Conservation (phyloP, 2,888 invertebrate species). For the Magallana nippona region DNA sequence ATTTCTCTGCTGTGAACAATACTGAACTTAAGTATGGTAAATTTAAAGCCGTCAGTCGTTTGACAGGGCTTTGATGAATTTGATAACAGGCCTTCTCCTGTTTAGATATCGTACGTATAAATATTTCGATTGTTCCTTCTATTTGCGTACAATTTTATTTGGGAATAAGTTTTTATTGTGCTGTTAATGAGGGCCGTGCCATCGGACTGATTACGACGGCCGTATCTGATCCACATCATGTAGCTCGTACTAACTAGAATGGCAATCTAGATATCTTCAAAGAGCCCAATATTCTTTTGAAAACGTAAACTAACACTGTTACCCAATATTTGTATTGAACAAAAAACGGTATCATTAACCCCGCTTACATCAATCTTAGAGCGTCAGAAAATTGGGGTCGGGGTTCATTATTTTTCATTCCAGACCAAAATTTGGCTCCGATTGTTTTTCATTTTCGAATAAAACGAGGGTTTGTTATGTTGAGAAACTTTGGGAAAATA, state of each 20-base stretch:
- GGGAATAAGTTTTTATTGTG: conserved; percentile 10
- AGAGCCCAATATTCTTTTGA: background rate
- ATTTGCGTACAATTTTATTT: conserved; percentile 21
- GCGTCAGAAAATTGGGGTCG: conserved; percentile 17
- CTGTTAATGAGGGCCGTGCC: conserved; percentile 25
- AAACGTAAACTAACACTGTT: conserved; percentile 10
- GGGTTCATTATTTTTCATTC: conserved; percentile 7
- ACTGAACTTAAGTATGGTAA: conserved; percentile 19
- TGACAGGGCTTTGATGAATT: conserved; percentile 12
- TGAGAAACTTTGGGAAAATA: background rate
- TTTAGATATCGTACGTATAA: conserved; percentile 19
- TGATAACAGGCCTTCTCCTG: conserved; percentile 1
- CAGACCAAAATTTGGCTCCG: conserved; percentile 31
- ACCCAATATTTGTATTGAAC: conserved; percentile 23
- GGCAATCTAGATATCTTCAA: conserved; percentile 22
- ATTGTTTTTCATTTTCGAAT: background rate
- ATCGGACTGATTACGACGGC: background rate
- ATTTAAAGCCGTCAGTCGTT: conserved; percentile 13
- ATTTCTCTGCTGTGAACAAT: conserved; percentile 3
- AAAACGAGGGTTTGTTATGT: background rate
- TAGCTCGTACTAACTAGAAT: background rate
- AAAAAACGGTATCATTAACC: conserved; percentile 9
- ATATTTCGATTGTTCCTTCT: conserved; percentile 28
- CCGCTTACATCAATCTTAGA: conserved; percentile 9
- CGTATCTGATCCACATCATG: conserved; percentile 18